A percentile compares a stretch with the other conserved stretches of the same genome.
These are phyloP conservation scores for Drosophila neocordata DNA, from an alignment of 1,140 invertebrate genomes.

Conservation along the genomic window DNA sequence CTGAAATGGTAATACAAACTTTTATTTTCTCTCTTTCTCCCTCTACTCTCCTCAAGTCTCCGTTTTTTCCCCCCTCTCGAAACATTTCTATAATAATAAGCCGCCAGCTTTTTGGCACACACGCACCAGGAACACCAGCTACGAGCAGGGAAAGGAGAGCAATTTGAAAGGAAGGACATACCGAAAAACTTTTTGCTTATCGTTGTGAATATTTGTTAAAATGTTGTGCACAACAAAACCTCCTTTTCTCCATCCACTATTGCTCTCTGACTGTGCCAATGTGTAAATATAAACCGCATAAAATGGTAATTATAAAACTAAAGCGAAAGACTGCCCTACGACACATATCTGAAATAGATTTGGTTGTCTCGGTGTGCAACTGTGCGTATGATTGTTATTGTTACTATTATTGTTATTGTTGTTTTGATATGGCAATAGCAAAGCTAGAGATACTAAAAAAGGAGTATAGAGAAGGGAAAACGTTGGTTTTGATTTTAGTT, in stretches of 20 bases:
- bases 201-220: constrained; percentile 78
- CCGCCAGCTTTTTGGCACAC: constrained; percentile 48
- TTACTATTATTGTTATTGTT: constrained; percentile 53
- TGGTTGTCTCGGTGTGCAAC: constrained; percentile 58
- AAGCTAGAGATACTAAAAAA: background rate
- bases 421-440: background rate
- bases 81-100: constrained; percentile 79
- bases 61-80: background rate
- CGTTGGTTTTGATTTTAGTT: background rate
- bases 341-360: constrained; percentile 69
- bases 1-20: constrained; percentile 57
- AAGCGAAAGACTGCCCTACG: constrained; percentile 37
- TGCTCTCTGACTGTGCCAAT: constrained; percentile 27
- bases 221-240: constrained; percentile 51
- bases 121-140: constrained; percentile 24
- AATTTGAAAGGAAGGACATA: constrained; percentile 29
- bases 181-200: constrained; percentile 73
- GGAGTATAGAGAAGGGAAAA: background rate
- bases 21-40: constrained; percentile 37
- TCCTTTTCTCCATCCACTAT: constrained; percentile 16
- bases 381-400: constrained; percentile 79
- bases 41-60: background rate
- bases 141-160: constrained; percentile 10
- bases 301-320: constrained; percentile 80
- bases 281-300: constrained; percentile 71